Evolutionary conservation across 2,888 invertebrate genomes (phyloP).

Genomic region (Eristalis tenax): DNA sequence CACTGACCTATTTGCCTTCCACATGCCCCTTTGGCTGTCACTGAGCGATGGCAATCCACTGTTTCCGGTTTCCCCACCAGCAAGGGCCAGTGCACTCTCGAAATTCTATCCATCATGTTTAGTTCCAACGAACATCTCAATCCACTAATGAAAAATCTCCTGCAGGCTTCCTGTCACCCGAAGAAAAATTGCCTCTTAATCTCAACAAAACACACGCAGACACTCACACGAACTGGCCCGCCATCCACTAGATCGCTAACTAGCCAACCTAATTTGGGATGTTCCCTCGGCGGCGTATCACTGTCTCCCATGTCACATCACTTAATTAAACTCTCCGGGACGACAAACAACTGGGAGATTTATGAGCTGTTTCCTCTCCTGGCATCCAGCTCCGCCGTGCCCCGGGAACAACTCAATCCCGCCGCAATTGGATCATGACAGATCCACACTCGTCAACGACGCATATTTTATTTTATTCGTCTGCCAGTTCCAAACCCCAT

Average conservation of each 20-base stretch:
- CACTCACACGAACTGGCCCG: background rate
- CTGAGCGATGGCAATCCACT: background rate
- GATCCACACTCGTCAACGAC: slow-evolving; percentile 54
- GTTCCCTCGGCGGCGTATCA: slow-evolving; percentile 20
- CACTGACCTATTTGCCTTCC: background rate
- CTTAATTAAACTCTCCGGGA: slow-evolving; percentile 48
- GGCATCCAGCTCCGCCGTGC: slow-evolving; percentile 1
- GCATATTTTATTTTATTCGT: slow-evolving; percentile 37
- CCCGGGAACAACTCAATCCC: slow-evolving; percentile 54
- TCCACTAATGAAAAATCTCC: slow-evolving; percentile 57
- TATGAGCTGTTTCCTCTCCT: slow-evolving; percentile 39
- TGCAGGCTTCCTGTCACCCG: slow-evolving; percentile 46
- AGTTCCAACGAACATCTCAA: slow-evolving; percentile 54
- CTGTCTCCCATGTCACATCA: slow-evolving; percentile 47
- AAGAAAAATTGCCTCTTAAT: slow-evolving; percentile 56
- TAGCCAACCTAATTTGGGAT: slow-evolving; percentile 60
- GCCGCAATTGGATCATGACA: slow-evolving; percentile 65
- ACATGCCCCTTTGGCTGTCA: background rate
- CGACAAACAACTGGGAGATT: slow-evolving; percentile 63
- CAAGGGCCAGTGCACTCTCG: background rate
- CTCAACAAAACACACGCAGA: slow-evolving; percentile 28
- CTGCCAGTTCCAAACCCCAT: background rate
- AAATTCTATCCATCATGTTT: slow-evolving; percentile 50
- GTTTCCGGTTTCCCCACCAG: slow-evolving; percentile 28
- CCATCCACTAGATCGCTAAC: slow-evolving; percentile 36